These are phyloP conservation scores for Ectemnius cavifrons DNA, from an alignment of 2,888 invertebrate genomes.

Conservation along the genomic window DNA sequence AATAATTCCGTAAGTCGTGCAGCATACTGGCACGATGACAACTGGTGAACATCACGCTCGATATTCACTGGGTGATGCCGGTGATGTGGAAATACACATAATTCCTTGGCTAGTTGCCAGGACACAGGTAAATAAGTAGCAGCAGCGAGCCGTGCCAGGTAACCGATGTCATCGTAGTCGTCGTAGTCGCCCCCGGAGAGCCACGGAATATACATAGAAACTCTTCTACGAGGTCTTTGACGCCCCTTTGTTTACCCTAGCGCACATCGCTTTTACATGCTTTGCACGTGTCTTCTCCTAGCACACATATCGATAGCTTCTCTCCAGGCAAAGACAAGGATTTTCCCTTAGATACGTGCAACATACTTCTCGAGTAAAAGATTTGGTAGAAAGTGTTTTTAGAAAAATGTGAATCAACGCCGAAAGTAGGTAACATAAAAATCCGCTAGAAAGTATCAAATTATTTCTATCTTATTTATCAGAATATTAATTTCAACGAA, in stretches of 20 bases:
- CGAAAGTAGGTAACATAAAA: too few relatives aligned
- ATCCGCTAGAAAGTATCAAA: too few relatives aligned
- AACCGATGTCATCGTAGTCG: not conserved
- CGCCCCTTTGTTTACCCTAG: not conserved
- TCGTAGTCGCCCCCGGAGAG: not conserved
- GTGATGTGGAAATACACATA: conserved; percentile 8
- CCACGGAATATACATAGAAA: not conserved
- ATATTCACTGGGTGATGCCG: conserved; percentile 2
- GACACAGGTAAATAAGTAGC: conserved; percentile 13
- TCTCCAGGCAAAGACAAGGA: too few relatives aligned
- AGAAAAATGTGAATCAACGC: too few relatives aligned
- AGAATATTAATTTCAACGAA: too few relatives aligned
- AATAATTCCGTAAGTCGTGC: not conserved
- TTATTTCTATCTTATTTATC: too few relatives aligned
- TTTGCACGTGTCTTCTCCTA: too few relatives aligned
- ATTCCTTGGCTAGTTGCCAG: conserved; percentile 20
- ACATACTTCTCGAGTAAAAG: too few relatives aligned
- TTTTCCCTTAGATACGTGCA: too few relatives aligned
- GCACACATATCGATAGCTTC: too few relatives aligned
- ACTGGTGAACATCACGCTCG: conserved; percentile 10
- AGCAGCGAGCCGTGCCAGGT: not conserved
- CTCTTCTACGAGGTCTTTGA: conserved; percentile 1
- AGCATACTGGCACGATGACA: not conserved
- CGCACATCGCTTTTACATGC: too few relatives aligned
- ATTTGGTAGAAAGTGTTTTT: too few relatives aligned